Evolutionary conservation across 2,113 vertebrate genomes (phyloP).

Genomic region (Oryzias curvinotus): DNA sequence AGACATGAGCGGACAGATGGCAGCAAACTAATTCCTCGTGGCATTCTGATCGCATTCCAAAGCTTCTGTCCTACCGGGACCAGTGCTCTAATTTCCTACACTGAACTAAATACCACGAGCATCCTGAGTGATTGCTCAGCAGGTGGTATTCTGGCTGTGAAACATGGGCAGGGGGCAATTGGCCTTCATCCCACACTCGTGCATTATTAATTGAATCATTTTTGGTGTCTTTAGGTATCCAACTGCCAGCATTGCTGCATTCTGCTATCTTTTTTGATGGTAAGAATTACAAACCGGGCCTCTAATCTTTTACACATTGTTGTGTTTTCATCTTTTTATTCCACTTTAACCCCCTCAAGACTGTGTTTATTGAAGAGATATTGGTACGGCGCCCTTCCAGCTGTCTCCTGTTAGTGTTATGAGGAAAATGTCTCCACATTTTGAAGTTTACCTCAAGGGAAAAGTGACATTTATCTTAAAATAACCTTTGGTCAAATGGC

Average conservation of each 20-base stretch:
- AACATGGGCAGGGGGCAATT: slow-evolving; percentile 18
- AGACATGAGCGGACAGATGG: slow-evolving; percentile 60
- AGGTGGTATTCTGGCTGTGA: slow-evolving; percentile 49
- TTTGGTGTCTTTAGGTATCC: slow-evolving; percentile 42
- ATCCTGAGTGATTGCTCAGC: slow-evolving; percentile 32
- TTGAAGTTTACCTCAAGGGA: slow-evolving; percentile 25
- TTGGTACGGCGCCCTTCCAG: slow-evolving; percentile 3
- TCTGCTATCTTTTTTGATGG: background rate
- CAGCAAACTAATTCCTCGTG: slow-evolving; percentile 45
- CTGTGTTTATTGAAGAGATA: background rate
- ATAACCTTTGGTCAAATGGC: slow-evolving; percentile 57
- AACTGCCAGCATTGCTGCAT: background rate
- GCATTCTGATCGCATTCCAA: slow-evolving; percentile 58
- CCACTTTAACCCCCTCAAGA: slow-evolving; percentile 14
- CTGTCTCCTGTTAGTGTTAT: slow-evolving; percentile 4
- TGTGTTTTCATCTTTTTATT: slow-evolving; percentile 12
- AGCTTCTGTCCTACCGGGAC: slow-evolving; percentile 45
- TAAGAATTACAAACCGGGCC: background rate
- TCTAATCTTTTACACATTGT: slow-evolving; percentile 1
- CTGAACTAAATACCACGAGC: slow-evolving; percentile 35
- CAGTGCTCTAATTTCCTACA: slow-evolving; percentile 57
- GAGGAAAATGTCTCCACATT: slow-evolving; percentile 30
- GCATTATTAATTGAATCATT: slow-evolving; percentile 52
- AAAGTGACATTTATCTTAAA: slow-evolving; percentile 56
- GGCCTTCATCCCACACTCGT: slow-evolving; percentile 39